Base-by-base conservation (phyloP, 2,888 invertebrate genomes). In the Melikaiella ostensackeni region DNA sequence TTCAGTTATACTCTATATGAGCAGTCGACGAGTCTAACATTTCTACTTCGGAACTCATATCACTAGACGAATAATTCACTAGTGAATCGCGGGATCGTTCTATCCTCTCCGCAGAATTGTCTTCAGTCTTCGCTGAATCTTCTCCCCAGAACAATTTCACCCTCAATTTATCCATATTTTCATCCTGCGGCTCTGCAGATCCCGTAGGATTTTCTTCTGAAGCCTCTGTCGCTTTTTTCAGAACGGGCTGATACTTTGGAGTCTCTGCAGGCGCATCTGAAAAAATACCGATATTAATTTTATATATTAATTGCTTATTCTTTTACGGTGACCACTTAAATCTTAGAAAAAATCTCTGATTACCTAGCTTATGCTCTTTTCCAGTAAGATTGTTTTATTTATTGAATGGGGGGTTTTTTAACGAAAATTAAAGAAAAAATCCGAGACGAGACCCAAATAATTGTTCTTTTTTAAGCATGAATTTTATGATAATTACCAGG, bases 181-280 rank as follows among this genome's bases (percentile, higher is more conserved):
- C 85, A 78, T 86, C 87, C 75, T 84, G 87, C 6, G 81, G 62
- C 13, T 84, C 85, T 5, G 87, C 75, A n/a, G 85, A 75, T 66
- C 83, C 82, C 62, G 75, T 83, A 27, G 83, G 73, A 80, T 84
- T 86, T 46, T 88, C 87, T 35, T 82, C 66, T 5, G 86, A 38
- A 75, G 85, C 85, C 11, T 85, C 81, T 27, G 75, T 30, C 76
- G 87, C 87, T 11, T 27, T 27, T 57, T 5, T 70, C 57, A 78
- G 46, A n/a, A 75, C 46, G 11, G 21, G 55, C 57, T 79, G 66
- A 33, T 77, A 55, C 50, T 92, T 91, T 5, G 93, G 92, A 81
- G 92, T 92, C 70, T 91, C 91, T 64, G 88, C 85, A 1, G 93
- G 92, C 59, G 92, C 93, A 87, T 91, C 93, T 93, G 82, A 75